Evolutionary conservation across 2,113 vertebrate genomes (phyloP).

Genomic region (Miniopterus natalensis): DNA sequence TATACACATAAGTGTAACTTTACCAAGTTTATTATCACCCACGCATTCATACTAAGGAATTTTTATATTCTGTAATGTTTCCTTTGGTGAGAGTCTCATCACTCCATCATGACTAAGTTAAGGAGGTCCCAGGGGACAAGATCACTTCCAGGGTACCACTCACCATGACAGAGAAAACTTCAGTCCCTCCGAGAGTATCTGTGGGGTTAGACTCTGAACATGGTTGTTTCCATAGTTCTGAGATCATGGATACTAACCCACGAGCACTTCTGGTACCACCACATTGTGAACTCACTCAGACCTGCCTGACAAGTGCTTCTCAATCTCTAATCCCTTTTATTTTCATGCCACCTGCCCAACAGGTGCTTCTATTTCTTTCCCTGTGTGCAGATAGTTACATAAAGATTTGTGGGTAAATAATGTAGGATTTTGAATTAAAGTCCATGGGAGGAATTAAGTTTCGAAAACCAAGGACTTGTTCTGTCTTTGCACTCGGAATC

Average conservation of each 20-base stretch:
- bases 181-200: neutral
- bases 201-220: neutral
- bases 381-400: neutral
- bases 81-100: neutral
- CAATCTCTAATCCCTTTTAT: neutral
- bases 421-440: conserved; percentile 34
- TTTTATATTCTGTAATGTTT: neutral
- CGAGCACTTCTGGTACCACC: neutral
- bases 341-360: neutral
- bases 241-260: neutral
- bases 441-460: neutral
- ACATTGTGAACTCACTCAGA: neutral
- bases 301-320: neutral
- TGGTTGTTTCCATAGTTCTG: neutral
- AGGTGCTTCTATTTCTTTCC: neutral
- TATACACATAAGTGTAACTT: neutral
- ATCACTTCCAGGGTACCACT: neutral
- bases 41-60: neutral
- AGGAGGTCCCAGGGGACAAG: neutral
- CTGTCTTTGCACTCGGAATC: neutral
- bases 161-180: neutral
- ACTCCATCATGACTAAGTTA: neutral
- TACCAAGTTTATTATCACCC: conserved; percentile 1
- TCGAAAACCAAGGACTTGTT: conserved; percentile 23
- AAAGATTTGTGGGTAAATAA: conserved; percentile 18